Base-by-base conservation (phyloP, 2,888 invertebrate genomes). In the Megaustenia siamemsis region DNA sequence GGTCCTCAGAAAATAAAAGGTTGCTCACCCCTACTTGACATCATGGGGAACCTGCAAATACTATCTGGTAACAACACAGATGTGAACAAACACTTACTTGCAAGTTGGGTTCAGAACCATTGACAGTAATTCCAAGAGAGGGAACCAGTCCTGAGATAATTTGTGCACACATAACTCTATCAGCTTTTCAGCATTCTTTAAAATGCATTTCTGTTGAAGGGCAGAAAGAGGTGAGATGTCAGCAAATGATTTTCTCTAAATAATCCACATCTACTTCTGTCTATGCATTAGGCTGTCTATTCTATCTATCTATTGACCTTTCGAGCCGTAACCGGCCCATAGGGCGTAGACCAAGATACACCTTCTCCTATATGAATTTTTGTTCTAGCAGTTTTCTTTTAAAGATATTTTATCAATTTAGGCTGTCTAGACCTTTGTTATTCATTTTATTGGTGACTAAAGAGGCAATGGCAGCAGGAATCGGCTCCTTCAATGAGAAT, bases 51-150 rank as follows among this genome's bases (percentile, higher is more conserved):
- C n/a, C n/a, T n/a, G n/a, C n/a, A n/a, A n/a, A n/a, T n/a, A n/a
- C n/a, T n/a, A n/a, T n/a, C n/a, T n/a, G n/a, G n/a, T n/a, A n/a
- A n/a, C n/a, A n/a, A n/a, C n/a, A n/a, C n/a, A n/a, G n/a, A n/a
- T n/a, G n/a, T n/a, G n/a, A n/a, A n/a, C n/a, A n/a, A n/a, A n/a
- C n/a, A n/a, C 96, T 95, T 95, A 97, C 96, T 98, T 99, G 95
- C 97, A 98, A 93, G 96, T 97, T 83, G 98, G 98, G 95, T 98
- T 98, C 92, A 99, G 96, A 88, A 97, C 96, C 96, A 98, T 97
- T 86, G 98, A 97, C 89, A 99, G 95, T 90, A 99, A 95, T 94
- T 99, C 97, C 91, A 99, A 95, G 90, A 98, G 95, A 92, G 98
- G 97, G 92, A 97, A 97, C 96, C 98, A 98, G 89, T 94, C 94